Conservation (phyloP, 2,888 invertebrate genomes). For the Urechis unicinctus region DNA sequence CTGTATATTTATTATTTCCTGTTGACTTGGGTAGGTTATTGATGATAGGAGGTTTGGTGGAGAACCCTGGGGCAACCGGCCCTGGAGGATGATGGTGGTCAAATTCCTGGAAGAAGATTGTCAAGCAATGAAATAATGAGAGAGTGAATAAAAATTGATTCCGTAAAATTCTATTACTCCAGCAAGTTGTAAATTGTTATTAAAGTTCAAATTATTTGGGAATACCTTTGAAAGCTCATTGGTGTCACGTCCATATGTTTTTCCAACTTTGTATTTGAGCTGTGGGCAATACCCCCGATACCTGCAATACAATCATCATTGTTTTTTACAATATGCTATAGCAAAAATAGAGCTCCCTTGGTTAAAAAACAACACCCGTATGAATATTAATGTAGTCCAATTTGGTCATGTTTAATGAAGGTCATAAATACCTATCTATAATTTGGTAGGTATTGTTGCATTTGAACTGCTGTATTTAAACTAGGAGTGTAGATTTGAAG, state of each 20-base stretch:
- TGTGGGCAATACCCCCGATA: constrained; percentile 45
- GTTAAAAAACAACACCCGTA: no score
- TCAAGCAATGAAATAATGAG: neutral
- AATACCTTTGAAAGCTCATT: constrained; percentile 6
- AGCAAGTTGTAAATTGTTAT: neutral
- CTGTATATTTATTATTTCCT: constrained; percentile 48
- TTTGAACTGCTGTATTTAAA: no score
- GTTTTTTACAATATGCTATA: no score
- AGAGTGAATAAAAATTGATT: neutral
- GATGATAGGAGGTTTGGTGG: neutral
- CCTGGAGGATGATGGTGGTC: constrained; percentile 1
- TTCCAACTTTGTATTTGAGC: constrained; percentile 46
- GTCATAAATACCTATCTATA: no score
- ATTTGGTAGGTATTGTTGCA: no score
- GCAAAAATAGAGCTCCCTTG: no score
- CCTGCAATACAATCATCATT: neutral
- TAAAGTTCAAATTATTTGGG: neutral
- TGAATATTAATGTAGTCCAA: no score
- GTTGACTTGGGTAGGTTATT: constrained; percentile 36
- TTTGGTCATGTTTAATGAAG: no score
- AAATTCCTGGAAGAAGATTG: constrained; percentile 2
- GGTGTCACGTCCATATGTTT: constrained; percentile 48
- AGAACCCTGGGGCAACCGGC: neutral
- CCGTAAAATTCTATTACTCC: neutral
- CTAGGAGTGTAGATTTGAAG: no score